Evolutionary conservation across 30 jellyfish, hydroid and myxozoan species (phyloP).

Genomic region (Aurelia sp.): DNA sequence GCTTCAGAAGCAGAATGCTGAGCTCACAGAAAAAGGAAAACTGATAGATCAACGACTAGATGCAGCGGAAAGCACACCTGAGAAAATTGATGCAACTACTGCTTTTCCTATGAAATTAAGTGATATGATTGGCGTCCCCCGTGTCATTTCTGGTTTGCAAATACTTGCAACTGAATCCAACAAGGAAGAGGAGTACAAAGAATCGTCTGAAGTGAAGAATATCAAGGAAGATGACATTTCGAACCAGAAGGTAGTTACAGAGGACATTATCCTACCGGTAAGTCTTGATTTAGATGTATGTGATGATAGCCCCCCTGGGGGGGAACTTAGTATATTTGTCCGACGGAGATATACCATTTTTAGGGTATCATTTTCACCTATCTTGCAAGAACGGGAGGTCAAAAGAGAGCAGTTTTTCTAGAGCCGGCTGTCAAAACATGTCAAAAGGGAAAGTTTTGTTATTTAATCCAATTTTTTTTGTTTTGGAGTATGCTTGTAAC

Average conservation of each 20-base stretch:
- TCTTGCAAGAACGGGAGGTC: too few species aligned
- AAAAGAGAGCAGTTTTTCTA: too few species aligned
- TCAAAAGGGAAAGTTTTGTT: too few species aligned
- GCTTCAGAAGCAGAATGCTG: constrained; percentile 1
- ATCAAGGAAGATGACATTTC: not conserved
- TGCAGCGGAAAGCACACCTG: not conserved
- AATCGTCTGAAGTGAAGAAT: not conserved
- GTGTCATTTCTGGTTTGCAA: constrained; percentile 32
- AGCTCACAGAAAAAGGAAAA: not conserved
- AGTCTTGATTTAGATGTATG: not conserved
- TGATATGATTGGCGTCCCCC: constrained; percentile 26
- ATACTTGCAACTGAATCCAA: constrained; percentile 27
- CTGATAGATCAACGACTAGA: not conserved
- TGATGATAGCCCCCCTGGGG: too few species aligned
- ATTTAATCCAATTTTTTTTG: too few species aligned
- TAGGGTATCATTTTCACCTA: too few species aligned
- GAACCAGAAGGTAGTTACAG: not conserved
- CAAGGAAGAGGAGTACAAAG: not conserved
- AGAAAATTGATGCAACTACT: not conserved
- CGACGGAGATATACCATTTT: too few species aligned
- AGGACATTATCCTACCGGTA: constrained; percentile 24
- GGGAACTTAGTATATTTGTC: too few species aligned
- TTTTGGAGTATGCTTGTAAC: too few species aligned
- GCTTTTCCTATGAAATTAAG: not conserved
- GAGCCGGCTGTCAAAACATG: too few species aligned